Evolutionary conservation across 2,797 vertebrate genomes (phyloP).

Genomic region (Melanotaenia nigrans): DNA sequence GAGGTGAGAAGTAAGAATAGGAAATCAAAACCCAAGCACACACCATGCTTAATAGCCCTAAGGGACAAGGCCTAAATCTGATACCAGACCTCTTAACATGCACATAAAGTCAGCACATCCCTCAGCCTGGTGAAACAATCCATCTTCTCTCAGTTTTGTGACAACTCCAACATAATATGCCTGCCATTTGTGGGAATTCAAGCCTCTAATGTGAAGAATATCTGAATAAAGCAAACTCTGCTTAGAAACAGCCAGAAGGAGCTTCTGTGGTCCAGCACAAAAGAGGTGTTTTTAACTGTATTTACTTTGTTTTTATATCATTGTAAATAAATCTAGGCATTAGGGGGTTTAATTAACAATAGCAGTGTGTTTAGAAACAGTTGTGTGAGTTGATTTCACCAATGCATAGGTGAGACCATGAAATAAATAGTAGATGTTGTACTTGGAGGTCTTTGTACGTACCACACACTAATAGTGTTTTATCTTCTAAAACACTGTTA

Average conservation of each 20-base stretch:
- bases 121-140: conserved; percentile 27
- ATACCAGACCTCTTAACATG: conserved; percentile 53
- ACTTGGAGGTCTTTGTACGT: not conserved
- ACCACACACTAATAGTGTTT: too few species aligned
- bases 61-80: conserved; percentile 52
- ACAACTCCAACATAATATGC: conserved; percentile 13
- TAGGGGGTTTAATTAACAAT: not conserved
- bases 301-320: too few species aligned
- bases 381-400: not conserved
- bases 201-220: not conserved
- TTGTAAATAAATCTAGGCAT: too few species aligned
- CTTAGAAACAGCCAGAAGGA: not conserved
- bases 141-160: conserved; percentile 36
- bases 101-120: conserved; percentile 62
- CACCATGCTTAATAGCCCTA: conserved; percentile 54
- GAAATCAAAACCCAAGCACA: conserved; percentile 11
- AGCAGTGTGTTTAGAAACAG: not conserved
- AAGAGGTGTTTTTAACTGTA: not conserved
- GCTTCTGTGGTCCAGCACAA: not conserved
- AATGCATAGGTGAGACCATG: not conserved
- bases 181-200: conserved; percentile 14
- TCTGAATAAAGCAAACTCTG: not conserved
- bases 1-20: not conserved
- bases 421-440: not conserved
- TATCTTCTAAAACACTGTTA: too few species aligned